Evolutionary conservation across 2,888 invertebrate genomes (phyloP), one percentile per base, ranked within the genome.

Genomic region (Frankliniella fusca): DNA sequence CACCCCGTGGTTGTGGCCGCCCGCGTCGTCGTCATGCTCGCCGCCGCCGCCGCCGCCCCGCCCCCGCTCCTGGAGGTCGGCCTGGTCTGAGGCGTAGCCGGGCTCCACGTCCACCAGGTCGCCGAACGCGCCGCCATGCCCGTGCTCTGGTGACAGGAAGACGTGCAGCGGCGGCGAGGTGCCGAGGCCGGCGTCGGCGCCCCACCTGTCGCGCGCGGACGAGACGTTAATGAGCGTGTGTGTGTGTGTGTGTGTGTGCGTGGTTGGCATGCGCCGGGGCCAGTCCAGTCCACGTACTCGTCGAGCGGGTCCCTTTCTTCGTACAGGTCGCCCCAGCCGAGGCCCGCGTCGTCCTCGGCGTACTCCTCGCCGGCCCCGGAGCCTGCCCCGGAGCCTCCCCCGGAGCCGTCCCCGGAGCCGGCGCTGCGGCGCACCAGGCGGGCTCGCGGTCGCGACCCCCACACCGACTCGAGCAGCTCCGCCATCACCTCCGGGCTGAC

Each of bases 1-100:
- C 54, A 87, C 85, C 12, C 90, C 89, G 48, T 84, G 82, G 81
- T 83, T 80, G 80, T 79, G 48, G 61, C 28, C 82, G n/a, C 83
- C 49, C 65, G 81, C 48, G 80, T 80, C 1, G 82, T 81, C n/a
- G n/a, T n/a, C n/a, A n/a, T n/a, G n/a, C n/a, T n/a, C n/a, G 79
- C 82, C 20, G 82, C 81, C 5, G 80, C 48, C 28, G 38, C 81
- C 48, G 81, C 82, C 3, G 83, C 79, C 81, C 82, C 79, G 18
- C 82, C 81, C 48, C 81, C 12, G 23, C 9, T 10, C n/a, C 81
- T 83, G 84, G n/a, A 83, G 83, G 20, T 83, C 81, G 48, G 83
- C 81, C 80, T 82, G 81, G 28, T 81, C 79, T 50, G 83, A 81
- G 80, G 81, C 81, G 80, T 83, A 83, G 23, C 83, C 82, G 27